phyloP scores from a whole-genome alignment of 2,113 vertebrate genomes.

The Corapipo altera region DNA sequence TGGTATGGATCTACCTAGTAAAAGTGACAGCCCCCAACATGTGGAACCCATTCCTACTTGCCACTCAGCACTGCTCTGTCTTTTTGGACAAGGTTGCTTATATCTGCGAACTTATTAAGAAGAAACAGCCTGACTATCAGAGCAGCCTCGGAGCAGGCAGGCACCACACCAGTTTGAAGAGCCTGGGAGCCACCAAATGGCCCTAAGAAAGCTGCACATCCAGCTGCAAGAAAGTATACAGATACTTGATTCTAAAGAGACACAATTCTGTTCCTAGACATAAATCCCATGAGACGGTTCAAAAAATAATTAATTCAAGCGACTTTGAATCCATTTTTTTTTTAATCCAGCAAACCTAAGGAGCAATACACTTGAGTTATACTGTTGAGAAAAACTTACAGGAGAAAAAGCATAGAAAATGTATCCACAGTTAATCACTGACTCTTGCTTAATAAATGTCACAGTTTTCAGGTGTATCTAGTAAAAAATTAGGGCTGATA shows the following conservation, averaged over 20 bases:
- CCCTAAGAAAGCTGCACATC: neutral
- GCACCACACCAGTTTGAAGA: neutral
- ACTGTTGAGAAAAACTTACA: neutral
- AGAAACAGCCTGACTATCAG: neutral
- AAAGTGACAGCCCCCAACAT: constrained; percentile 19
- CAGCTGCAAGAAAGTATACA: neutral
- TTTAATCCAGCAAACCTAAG: neutral
- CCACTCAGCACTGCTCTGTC: neutral
- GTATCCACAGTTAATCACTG: neutral
- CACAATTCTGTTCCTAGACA: neutral
- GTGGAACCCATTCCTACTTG: constrained; percentile 11
- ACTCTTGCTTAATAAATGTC: neutral
- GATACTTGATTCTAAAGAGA: neutral
- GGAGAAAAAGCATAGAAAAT: neutral
- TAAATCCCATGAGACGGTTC: neutral
- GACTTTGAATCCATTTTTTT: neutral
- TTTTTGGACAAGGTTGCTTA: neutral
- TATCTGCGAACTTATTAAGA: constrained; percentile 6
- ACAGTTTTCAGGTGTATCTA: neutral
- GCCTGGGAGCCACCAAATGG: neutral
- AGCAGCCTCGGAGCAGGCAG: neutral
- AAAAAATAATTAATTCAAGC: neutral
- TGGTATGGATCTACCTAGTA: constrained; percentile 18
- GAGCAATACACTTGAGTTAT: neutral
- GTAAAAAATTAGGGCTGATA: neutral